Evolutionary conservation across 2,888 invertebrate genomes (phyloP).

Genomic region (Alentia gelatinosa): DNA sequence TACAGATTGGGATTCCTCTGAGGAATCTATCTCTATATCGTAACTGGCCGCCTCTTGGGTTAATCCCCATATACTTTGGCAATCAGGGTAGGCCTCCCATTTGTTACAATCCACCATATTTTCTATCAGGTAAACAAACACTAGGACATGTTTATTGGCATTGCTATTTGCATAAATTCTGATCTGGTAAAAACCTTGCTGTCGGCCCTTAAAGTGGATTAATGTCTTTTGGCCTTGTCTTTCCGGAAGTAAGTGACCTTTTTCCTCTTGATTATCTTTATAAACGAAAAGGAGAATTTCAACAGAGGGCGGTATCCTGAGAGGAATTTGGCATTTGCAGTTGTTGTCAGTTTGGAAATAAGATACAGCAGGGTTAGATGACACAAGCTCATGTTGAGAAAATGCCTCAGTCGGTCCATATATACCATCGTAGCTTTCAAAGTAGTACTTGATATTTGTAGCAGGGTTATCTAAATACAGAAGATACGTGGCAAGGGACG

Average conservation of each 20-base stretch:
- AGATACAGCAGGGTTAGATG: neutral
- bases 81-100: neutral
- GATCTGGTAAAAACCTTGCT: neutral
- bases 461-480: neutral
- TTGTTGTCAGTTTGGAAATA: neutral
- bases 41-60: neutral
- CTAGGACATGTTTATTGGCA: neutral
- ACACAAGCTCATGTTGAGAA: neutral
- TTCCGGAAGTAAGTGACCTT: neutral
- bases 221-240: neutral
- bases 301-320: neutral
- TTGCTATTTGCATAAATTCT: neutral
- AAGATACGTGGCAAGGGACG: neutral
- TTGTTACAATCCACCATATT: neutral
- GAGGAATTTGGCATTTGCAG: neutral
- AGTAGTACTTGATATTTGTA: neutral
- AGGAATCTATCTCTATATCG: neutral
- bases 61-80: neutral
- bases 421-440: neutral
- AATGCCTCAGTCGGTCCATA: neutral
- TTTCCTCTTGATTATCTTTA: neutral
- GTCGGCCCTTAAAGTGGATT: neutral
- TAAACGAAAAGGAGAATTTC: neutral
- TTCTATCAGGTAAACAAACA: conserved; percentile 26
- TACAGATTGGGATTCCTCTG: neutral